Percentiles rank a stretch among this genome's conserved stretches.
phyloP scores from a whole-genome alignment of 2,888 invertebrate species.

The Acleris emargana region DNA sequence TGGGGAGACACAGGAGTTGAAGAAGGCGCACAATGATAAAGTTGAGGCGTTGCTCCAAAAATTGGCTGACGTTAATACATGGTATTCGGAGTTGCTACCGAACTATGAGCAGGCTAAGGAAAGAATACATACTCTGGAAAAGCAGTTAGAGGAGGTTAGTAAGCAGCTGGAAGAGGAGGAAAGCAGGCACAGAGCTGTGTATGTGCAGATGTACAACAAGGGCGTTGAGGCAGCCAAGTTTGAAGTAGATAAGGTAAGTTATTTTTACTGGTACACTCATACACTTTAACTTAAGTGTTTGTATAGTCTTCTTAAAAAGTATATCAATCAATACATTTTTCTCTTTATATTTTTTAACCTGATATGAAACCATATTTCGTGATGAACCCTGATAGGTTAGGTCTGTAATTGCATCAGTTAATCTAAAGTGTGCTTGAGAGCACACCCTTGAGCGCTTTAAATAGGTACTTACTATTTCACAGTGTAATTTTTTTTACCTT shows the following conservation, averaged over 20 bases:
- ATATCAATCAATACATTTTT: too few species aligned
- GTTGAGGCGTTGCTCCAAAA: conserved; percentile 89
- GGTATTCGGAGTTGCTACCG: conserved; percentile 90
- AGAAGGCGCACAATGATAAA: conserved; percentile 91
- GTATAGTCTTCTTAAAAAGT: too few species aligned
- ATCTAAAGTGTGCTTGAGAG: too few species aligned
- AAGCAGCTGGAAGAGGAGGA: conserved; percentile 88
- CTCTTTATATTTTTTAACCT: too few species aligned
- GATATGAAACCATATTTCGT: too few species aligned
- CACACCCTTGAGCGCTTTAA: too few species aligned
- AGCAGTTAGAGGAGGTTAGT: conserved; percentile 88
- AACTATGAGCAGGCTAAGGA: conserved; percentile 90
- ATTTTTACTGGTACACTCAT: conserved; percentile 13
- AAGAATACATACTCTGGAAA: conserved; percentile 87
- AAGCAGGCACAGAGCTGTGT: conserved; percentile 88
- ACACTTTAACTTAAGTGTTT: neutral
- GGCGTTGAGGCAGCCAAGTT: conserved; percentile 91
- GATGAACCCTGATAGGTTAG: too few species aligned
- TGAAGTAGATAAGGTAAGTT: conserved; percentile 87
- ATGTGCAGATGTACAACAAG: conserved; percentile 92
- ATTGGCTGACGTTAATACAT: conserved; percentile 88
- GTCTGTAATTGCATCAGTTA: too few species aligned
- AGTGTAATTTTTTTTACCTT: too few species aligned
- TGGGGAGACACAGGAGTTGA: conserved; percentile 89
- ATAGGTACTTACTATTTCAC: too few species aligned